Evolutionary conservation across 2,113 vertebrate species (phyloP).

Genomic region (Pan paniscus): DNA sequence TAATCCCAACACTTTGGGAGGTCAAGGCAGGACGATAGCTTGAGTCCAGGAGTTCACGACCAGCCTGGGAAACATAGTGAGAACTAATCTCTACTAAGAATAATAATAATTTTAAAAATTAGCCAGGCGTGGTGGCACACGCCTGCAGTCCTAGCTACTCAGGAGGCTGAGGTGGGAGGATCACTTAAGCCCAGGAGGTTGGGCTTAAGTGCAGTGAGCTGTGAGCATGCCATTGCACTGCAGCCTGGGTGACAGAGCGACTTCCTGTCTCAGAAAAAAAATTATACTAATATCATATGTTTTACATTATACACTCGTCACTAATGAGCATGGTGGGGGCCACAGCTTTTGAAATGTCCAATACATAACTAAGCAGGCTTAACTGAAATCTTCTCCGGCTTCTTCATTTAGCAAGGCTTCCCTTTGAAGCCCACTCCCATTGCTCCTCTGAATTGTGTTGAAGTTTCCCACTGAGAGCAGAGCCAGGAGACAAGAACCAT

Average conservation of each 20-base stretch:
- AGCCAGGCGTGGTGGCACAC: too few relatives aligned
- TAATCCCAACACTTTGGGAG: neutral
- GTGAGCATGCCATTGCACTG: neutral
- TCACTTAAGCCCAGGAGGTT: too few relatives aligned
- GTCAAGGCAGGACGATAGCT: neutral
- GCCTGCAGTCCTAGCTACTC: neutral
- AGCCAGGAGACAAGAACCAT: neutral
- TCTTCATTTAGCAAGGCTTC: neutral
- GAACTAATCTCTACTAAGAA: neutral
- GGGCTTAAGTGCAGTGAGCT: neutral
- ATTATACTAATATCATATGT: neutral
- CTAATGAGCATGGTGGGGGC: neutral
- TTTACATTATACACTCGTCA: neutral
- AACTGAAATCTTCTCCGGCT: neutral
- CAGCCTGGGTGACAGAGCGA: neutral
- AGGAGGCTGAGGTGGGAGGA: neutral
- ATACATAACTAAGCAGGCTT: conserved; percentile 29
- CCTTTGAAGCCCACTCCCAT: neutral
- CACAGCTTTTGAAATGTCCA: neutral
- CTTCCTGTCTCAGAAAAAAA: neutral
- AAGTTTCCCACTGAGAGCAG: neutral
- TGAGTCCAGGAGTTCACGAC: neutral
- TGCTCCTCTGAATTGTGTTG: rapidly evolving
- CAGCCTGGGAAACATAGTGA: neutral
- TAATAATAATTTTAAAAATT: neutral